Evolutionary conservation across 2,113 vertebrate species (phyloP), one percentile per base, ranked within the genome.

Genomic region (Alligator sinensis): DNA sequence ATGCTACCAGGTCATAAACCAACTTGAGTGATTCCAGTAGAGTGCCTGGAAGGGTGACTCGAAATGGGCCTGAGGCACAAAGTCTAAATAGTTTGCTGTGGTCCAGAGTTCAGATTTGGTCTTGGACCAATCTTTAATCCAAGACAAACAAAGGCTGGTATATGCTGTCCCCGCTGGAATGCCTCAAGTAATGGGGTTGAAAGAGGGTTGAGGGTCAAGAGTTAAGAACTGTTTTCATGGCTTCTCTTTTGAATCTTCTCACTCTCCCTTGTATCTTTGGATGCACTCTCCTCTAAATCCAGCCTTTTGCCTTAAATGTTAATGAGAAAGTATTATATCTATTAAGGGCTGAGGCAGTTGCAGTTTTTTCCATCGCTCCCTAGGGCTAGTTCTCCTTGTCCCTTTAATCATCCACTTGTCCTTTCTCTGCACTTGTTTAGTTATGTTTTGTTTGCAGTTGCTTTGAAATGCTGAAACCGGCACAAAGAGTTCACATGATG

Each of bases 61-160:
- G 70, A 34, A 47, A 72, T 3, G 27, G 27, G 58, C 62, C 4
- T 0, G 2, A 70, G 72, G 54, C 22, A 9, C 57, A 72, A 54
- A 38, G 66, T 34, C 21, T 8, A 47, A 47, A 47, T 47, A 47
- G 47, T 47, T 47, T 47, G 12, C 60, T 6, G 1, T 9, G 82
- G 66, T 61, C 55, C 66, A 18, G 61, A 60, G 19, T 55, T 34
- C 9, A 25, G 75, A 55, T 66, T 63, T 82, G 57, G 84, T 47
- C 17, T 21, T 4, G 6, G 86, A 25, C 9, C 54, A 0, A 4
- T 2, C 24, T 83, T 34, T 55, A 34, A 55, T 47, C 0, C 54
- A 75, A 60, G 60, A 18, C 28, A 27, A 9, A 60, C 11, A 30
- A 9, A 8, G 24, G 28, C 24, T 57, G 62, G 55, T 78, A 68